phyloP scores from a whole-genome alignment of 2,888 invertebrate species.

The Diadegma fenestrale region DNA sequence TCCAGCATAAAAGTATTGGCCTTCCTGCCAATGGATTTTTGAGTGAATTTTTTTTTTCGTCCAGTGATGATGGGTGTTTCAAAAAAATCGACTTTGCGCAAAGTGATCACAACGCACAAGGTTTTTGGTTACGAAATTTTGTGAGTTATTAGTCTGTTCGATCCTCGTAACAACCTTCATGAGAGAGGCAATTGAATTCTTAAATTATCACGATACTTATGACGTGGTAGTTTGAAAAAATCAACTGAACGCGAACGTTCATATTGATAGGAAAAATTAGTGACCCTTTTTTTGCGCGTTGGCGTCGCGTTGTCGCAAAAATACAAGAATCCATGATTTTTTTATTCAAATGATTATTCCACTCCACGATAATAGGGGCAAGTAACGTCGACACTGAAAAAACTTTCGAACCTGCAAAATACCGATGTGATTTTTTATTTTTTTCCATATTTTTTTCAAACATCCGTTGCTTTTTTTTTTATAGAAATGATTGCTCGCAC shows the following conservation, averaged over 20 bases:
- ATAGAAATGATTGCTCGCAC: background rate
- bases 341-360: background rate
- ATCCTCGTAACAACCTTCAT: too few species aligned
- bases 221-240: background rate
- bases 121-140: too few species aligned
- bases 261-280: background rate
- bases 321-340: background rate
- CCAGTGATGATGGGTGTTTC: background rate
- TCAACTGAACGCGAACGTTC: background rate
- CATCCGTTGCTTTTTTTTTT: background rate
- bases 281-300: background rate
- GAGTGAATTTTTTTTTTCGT: background rate
- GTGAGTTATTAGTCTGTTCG: too few species aligned
- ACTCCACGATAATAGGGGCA: background rate
- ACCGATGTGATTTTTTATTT: too few species aligned
- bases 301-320: background rate
- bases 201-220: background rate
- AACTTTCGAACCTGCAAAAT: too few species aligned
- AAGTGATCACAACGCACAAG: background rate
- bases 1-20: slow-evolving; percentile 16
- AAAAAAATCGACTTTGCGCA: background rate
- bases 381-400: too few species aligned
- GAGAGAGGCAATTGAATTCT: background rate
- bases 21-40: slow-evolving; percentile 21
- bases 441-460: background rate